Base-by-base conservation (phyloP, 2,888 invertebrate species). In the Onchidella celtica region DNA sequence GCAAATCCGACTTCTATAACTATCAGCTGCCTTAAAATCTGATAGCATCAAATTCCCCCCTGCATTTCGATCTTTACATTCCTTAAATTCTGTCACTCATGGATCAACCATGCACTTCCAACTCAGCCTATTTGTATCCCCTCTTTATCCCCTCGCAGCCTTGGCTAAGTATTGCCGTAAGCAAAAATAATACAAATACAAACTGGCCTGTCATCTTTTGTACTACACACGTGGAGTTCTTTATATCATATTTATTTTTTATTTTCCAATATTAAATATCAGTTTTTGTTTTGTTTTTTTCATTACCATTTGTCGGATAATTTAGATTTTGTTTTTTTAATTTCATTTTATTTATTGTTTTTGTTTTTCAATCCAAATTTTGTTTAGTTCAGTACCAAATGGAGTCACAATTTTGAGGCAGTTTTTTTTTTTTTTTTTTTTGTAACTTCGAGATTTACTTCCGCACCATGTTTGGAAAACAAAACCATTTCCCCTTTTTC, bases 111-210 rank as follows among this genome's bases (percentile, higher is more conserved):
- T n/a, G n/a, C n/a, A n/a, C n/a, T n/a, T n/a, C n/a, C 47, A 6
- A 66, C 66, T 66, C 9, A 66, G 66, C 66, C 6, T 29, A 29
- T 47, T n/a, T 55, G 40, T 72, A 9, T 69, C 55, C 24, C 27
- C 72, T 55, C 24, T 55, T 55, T 47, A 36, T 34, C 68, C 55
- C 63, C 9, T 21, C 47, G 79, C 79, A 79, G 79, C 79, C 79
- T 11, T 79, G 79, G 79, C 63, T 79, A 47, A 72, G 63, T 14
- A 79, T 79, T 72, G 72, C 79, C 61, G 79, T 79, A 79, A 79
- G 78, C 59, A 72, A 47, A 79, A 61, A 3, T 21, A 24, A 36
- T 57, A 21, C 29, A 65, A 9, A 40, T 47, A 47, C 36, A 38
- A 75, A 59, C 1, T 61, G 4, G 40, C 63, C 63, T 38, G 38